Conservation (phyloP, 2,797 vertebrate species). For the Danio albolineatus region DNA sequence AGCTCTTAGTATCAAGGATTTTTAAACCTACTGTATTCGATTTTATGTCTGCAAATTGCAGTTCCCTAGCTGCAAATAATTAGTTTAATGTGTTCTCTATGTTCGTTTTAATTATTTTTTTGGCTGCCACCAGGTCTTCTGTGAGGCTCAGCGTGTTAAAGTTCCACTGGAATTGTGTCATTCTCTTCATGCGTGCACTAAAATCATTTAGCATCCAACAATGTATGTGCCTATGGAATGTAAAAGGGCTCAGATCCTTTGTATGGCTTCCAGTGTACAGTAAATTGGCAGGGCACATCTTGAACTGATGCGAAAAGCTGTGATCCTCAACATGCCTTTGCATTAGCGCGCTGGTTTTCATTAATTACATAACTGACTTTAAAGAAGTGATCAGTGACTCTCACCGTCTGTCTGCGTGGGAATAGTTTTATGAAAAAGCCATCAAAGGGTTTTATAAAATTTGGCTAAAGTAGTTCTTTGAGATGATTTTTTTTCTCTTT, state of each 20-base stretch:
- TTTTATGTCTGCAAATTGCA: neutral
- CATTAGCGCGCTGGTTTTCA: conserved; percentile 57
- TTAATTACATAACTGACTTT: conserved; percentile 60
- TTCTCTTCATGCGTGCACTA: conserved; percentile 37
- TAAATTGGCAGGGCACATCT: conserved; percentile 65
- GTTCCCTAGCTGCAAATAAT: neutral
- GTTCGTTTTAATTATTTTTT: conserved; percentile 3
- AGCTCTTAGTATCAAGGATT: no score
- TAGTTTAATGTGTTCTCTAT: conserved; percentile 2
- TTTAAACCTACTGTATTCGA: no score
- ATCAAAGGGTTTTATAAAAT: conserved; percentile 18
- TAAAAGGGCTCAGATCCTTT: conserved; percentile 59
- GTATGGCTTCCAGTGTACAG: conserved; percentile 62
- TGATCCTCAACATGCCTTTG: conserved; percentile 57
- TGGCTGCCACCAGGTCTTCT: neutral
- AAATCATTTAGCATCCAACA: conserved; percentile 40
- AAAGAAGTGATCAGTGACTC: conserved; percentile 51
- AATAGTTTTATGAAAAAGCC: conserved; percentile 48
- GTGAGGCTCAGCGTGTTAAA: conserved; percentile 25
- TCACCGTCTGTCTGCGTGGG: conserved; percentile 47
- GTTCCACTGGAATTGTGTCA: conserved; percentile 51
- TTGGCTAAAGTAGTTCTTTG: conserved; percentile 20
- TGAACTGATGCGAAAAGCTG: conserved; percentile 63
- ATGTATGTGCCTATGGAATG: conserved; percentile 50
- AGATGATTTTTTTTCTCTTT: conserved; percentile 2